These are phyloP conservation scores for Pangasianodon hypophthalmus DNA, from an alignment of 2,113 vertebrate species.

Conservation along the genomic window DNA sequence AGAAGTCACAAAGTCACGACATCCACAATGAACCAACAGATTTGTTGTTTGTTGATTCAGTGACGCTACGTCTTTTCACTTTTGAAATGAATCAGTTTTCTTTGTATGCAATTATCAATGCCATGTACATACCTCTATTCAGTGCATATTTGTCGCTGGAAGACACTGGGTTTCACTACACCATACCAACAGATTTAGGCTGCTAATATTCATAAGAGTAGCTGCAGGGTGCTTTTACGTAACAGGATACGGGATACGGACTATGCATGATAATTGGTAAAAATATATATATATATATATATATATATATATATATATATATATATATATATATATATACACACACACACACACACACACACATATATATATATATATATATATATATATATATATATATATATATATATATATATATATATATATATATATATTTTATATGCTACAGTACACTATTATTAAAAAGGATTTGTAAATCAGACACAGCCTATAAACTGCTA, in stretches of 20 bases:
- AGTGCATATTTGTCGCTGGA: neutral
- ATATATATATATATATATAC: too few relatives aligned
- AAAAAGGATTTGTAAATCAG: neutral
- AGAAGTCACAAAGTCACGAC: neutral
- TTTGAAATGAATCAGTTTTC: neutral
- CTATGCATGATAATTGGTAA: neutral
- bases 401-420: too few relatives aligned
- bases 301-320: too few relatives aligned
- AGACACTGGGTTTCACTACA: neutral
- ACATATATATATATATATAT: neutral
- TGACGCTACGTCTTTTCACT: neutral
- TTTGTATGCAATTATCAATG: neutral
- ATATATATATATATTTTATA: neutral
- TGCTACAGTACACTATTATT: too few relatives aligned
- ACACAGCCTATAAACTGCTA: neutral
- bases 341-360: too few relatives aligned
- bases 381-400: too few relatives aligned
- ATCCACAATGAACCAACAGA: neutral
- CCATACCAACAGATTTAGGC: neutral
- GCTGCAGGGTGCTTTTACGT: neutral
- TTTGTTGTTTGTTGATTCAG: neutral
- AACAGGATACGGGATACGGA: neutral
- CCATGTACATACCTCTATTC: neutral
- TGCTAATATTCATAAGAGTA: neutral
- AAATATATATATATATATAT: neutral